phyloP scores from a whole-genome alignment of 1,140 invertebrate genomes.

The Pogonomyrmex barbatus region DNA sequence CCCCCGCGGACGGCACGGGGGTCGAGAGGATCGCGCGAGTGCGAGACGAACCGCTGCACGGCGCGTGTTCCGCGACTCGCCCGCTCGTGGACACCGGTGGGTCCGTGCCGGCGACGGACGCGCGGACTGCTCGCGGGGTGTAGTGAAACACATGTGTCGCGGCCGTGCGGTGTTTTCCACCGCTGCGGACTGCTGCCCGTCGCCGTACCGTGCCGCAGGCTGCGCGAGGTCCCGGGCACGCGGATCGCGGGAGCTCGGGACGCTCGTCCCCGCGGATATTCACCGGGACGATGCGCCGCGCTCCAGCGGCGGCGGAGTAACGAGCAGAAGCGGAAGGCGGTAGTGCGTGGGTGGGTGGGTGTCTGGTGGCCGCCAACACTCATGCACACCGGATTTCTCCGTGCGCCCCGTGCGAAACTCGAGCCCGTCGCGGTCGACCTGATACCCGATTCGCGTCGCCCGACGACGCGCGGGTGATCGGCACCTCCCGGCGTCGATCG shows the following conservation, averaged over 20 bases:
- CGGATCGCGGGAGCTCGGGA: conserved; percentile 38
- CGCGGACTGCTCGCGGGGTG: conserved; percentile 68
- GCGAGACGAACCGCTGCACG: conserved; percentile 65
- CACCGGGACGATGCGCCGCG: conserved; percentile 71
- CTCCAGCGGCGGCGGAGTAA: conserved; percentile 73
- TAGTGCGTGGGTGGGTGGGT: conserved; percentile 82
- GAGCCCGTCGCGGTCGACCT: not conserved
- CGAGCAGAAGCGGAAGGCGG: conserved; percentile 76
- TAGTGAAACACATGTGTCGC: conserved; percentile 79
- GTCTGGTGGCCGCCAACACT: conserved; percentile 71
- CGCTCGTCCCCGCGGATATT: conserved; percentile 55
- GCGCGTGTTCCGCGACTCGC: conserved; percentile 64
- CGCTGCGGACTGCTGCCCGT: conserved; percentile 67
- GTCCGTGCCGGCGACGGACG: conserved; percentile 48
- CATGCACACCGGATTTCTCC: conserved; percentile 67
- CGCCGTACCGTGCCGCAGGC: conserved; percentile 61
- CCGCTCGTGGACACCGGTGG: conserved; percentile 60
- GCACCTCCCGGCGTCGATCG: not conserved
- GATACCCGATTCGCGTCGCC: not conserved
- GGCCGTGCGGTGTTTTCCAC: conserved; percentile 74
- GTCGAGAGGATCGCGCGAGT: conserved; percentile 73
- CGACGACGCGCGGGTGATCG: not conserved
- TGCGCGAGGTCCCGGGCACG: conserved; percentile 64
- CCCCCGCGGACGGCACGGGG: conserved; percentile 67
- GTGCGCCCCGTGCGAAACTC: not conserved